These are phyloP conservation scores for Ochotona curzoniae DNA, from an alignment of 2,113 vertebrate species.

Conservation along the genomic window DNA sequence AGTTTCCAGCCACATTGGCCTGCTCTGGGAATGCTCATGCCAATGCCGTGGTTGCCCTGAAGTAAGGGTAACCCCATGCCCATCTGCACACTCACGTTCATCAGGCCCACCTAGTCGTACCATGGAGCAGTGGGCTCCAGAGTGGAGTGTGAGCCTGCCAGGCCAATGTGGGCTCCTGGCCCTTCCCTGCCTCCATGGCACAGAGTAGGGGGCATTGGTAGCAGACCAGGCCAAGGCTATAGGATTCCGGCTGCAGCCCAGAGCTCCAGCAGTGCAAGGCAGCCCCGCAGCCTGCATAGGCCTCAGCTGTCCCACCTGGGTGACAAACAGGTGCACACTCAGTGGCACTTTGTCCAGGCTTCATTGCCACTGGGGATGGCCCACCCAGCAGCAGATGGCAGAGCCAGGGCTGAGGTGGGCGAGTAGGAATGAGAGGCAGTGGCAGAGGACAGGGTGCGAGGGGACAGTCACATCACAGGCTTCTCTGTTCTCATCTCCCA, in stretches of 20 bases:
- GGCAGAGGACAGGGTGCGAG: slow-evolving; percentile 3
- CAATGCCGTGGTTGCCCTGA: background rate
- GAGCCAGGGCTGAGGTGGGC: background rate
- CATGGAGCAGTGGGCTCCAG: no score
- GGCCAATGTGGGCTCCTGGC: background rate
- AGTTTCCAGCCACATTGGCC: background rate
- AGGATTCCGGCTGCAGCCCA: background rate
- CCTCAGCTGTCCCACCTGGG: background rate
- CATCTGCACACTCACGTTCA: rapidly evolving
- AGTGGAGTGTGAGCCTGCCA: rapidly evolving
- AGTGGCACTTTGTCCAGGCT: background rate
- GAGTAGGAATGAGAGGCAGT: slow-evolving; percentile 52
- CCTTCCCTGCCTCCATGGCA: rapidly evolving
- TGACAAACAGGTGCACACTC: rapidly evolving
- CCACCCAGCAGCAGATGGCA: background rate
- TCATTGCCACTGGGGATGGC: background rate
- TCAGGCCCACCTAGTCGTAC: rapidly evolving
- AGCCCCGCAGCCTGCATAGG: rapidly evolving
- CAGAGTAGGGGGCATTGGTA: background rate
- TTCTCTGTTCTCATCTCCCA: slow-evolving; percentile 74
- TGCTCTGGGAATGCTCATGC: no score
- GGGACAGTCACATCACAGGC: slow-evolving; percentile 51
- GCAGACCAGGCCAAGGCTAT: background rate
- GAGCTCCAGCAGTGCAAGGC: background rate
- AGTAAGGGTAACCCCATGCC: background rate